Base-by-base conservation (phyloP, 2,888 invertebrate genomes). In the Oeneis ivallda region DNA sequence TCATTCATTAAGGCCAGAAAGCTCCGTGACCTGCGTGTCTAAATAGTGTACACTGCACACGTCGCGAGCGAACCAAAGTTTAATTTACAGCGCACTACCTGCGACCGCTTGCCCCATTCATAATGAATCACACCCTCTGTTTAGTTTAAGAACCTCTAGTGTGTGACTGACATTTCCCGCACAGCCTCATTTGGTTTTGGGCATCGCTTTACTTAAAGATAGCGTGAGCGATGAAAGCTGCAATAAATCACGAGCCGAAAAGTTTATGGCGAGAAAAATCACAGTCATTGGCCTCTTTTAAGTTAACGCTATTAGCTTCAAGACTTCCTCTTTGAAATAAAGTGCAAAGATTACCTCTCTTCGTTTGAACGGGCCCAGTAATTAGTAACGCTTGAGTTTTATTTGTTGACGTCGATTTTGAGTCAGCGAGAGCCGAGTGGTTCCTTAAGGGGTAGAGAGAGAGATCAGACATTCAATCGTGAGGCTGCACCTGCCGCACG, bases 371-470 rank as follows among this genome's bases (percentile, higher is more conserved):
- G 79, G 76, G 79, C 80, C 83, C 73, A 85, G 92, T 92, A 92
- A 92, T 92, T 92, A 92, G 92, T 92, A 86, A 92, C 89, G 92
- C 89, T 92, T 79, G 86, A 89, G 81, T 92, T 91, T 92, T 91
- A 92, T 92, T 92, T 92, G 92, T 92, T 90, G 89, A 88, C 90
- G 87, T 85, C 90, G 88, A 90, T 89, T 90, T 85, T 82, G 79
- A 74, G 79, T 49, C 81, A 87, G 74, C 61, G 81, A 77, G 85
- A 84, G 2, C 58, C 75, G 77, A 66, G 64, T 72, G 66, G 77
- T 80, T 78, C 77, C 77, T 68, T 75, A 73, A 73, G 75, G 74
- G 80, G 75, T 75, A 78, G 87, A 87, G 76, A 79, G 85, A 77
- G 87, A 86, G 75, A 76, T 75, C 41, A 70, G 70, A 73, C 73